These are phyloP conservation scores for Saccostrea cuccullata DNA, from an alignment of 1,140 invertebrate species.

Conservation along the genomic window DNA sequence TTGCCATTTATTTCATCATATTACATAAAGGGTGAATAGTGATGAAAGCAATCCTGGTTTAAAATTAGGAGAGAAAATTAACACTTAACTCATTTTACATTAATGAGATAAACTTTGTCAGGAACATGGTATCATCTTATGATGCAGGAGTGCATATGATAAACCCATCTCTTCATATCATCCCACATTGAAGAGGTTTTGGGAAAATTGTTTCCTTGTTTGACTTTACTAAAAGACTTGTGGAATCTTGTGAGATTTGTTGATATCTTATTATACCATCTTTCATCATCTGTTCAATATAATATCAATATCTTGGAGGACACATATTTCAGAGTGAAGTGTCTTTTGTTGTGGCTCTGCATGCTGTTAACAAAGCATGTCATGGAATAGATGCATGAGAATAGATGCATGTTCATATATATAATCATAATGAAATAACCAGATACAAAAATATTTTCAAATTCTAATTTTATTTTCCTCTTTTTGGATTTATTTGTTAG, in stretches of 20 bases:
- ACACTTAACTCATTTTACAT: too few species aligned
- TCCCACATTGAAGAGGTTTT: not conserved
- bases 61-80: too few species aligned
- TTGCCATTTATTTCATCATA: not conserved
- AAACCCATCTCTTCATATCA: not conserved
- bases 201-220: not conserved
- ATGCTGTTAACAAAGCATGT: conserved; percentile 6
- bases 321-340: not conserved
- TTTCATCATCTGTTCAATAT: too few species aligned
- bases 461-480: not conserved
- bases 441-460: not conserved
- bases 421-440: not conserved
- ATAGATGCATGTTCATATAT: not conserved
- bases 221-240: not conserved
- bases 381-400: not conserved
- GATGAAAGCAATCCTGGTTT: not conserved
- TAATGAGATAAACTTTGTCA: too few species aligned
- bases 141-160: not conserved
- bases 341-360: not conserved
- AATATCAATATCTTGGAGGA: too few species aligned
- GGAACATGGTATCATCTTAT: too few species aligned
- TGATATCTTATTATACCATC: too few species aligned
- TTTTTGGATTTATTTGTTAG: not conserved
- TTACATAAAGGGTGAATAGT: not conserved
- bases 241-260: too few species aligned